A percentile compares a stretch with the other conserved stretches of the same genome.
Conservation (phyloP, 2,113 vertebrate genomes). For the Maccullochella peelii region DNA sequence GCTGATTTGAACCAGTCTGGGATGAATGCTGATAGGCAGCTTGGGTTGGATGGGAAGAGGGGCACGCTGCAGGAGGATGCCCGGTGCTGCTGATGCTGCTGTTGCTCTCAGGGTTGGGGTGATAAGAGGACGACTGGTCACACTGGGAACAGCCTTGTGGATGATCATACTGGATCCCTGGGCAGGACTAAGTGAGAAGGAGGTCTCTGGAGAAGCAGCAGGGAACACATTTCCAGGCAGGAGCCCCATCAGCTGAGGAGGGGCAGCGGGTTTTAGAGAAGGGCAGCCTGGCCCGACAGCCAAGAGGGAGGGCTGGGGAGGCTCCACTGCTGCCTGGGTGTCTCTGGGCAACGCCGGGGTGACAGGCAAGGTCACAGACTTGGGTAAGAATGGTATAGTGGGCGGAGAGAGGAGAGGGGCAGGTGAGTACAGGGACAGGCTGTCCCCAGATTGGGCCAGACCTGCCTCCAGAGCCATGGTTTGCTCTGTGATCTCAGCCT, state of each 20-base stretch:
- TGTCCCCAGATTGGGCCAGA: slow-evolving; percentile 74
- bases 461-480: slow-evolving; percentile 85
- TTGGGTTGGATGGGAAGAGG: slow-evolving; percentile 85
- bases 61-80: slow-evolving; percentile 79
- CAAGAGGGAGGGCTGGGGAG: slow-evolving; percentile 85
- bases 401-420: slow-evolving; percentile 74
- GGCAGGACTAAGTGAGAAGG: slow-evolving; percentile 82
- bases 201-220: slow-evolving; percentile 77
- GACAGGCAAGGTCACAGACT: slow-evolving; percentile 76
- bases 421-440: slow-evolving; percentile 78
- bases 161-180: slow-evolving; percentile 83
- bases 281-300: slow-evolving; percentile 85
- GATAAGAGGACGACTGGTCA: slow-evolving; percentile 74
- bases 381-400: slow-evolving; percentile 71
- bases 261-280: slow-evolving; percentile 82
- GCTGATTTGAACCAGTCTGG: slow-evolving; percentile 85
- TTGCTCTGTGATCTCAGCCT: slow-evolving; percentile 87
- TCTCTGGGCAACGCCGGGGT: slow-evolving; percentile 76
- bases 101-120: slow-evolving; percentile 72
- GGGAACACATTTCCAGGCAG: slow-evolving; percentile 85
- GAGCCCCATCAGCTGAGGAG: slow-evolving; percentile 85
- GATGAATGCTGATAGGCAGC: slow-evolving; percentile 86
- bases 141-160: slow-evolving; percentile 78
- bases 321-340: slow-evolving; percentile 85
- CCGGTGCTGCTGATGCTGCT: slow-evolving; percentile 57